Evolutionary conservation across 2,797 vertebrate species (phyloP).

Genomic region (Anguilla obscura): DNA sequence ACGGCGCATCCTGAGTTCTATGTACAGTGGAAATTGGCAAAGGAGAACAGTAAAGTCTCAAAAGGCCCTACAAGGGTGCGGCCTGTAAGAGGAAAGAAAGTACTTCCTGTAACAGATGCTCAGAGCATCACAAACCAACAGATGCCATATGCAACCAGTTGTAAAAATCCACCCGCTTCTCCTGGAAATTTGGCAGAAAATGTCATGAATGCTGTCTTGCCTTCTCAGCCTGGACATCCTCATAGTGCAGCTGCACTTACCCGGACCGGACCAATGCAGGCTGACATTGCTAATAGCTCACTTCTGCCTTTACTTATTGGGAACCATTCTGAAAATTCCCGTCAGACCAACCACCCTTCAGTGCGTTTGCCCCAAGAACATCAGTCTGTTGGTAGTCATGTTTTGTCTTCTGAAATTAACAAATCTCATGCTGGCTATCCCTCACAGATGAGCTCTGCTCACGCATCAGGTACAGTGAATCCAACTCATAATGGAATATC

Average conservation of each 20-base stretch:
- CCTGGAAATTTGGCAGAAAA: constrained; percentile 82
- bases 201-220: constrained; percentile 84
- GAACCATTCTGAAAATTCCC: constrained; percentile 63
- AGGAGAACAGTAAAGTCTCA: constrained; percentile 75
- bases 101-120: constrained; percentile 63
- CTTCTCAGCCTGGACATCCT: constrained; percentile 81
- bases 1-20: constrained; percentile 90
- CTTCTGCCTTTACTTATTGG: constrained; percentile 72
- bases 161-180: constrained; percentile 66
- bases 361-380: constrained; percentile 58
- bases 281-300: constrained; percentile 67
- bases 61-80: constrained; percentile 56
- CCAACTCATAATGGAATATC: not conserved
- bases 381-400: constrained; percentile 57
- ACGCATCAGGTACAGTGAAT: not conserved
- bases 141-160: constrained; percentile 64
- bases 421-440: constrained; percentile 50
- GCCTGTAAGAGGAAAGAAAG: constrained; percentile 64
- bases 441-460: not conserved
- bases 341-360: constrained; percentile 51
- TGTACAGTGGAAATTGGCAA: constrained; percentile 82
- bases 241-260: constrained; percentile 43
- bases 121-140: constrained; percentile 73
- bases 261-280: constrained; percentile 77
- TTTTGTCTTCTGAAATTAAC: constrained; percentile 56